Conservation (phyloP, 30 jellyfish, hydroid and myxozoan genomes). For the Nemopilema nomurai region DNA sequence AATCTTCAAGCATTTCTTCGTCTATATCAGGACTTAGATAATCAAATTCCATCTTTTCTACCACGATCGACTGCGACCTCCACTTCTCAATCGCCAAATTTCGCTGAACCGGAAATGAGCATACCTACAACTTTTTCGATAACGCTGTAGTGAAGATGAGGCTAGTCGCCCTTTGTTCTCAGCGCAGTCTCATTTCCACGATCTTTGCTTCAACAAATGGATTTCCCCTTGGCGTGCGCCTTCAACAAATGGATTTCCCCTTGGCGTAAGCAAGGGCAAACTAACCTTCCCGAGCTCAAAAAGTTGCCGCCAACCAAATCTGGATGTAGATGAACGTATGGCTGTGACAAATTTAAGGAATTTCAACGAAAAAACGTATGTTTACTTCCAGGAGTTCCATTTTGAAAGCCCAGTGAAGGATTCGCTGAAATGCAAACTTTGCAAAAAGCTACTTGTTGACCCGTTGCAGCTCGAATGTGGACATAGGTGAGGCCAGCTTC, state of each 20-base stretch:
- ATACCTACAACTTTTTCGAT: no score
- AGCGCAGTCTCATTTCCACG: no score
- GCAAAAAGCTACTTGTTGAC: conserved; percentile 36
- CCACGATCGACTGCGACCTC: no score
- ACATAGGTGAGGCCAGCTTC: conserved; percentile 74
- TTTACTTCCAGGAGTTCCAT: conserved; percentile 20
- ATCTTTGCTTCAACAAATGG: no score
- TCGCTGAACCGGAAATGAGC: no score
- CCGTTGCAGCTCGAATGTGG: conserved; percentile 80
- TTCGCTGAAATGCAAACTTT: conserved; percentile 42
- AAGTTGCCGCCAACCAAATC: no score
- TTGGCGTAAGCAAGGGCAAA: neutral
- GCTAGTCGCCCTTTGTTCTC: no score
- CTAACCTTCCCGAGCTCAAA: neutral
- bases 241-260: neutral
- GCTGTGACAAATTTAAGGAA: neutral
- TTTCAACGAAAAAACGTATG: conserved; percentile 18
- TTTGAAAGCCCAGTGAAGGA: neutral
- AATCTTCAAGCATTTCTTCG: no score
- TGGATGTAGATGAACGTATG: neutral
- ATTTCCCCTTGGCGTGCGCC: neutral
- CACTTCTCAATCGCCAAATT: no score
- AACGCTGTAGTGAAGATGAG: no score
- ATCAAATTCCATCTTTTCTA: no score
- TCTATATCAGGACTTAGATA: no score